Evolutionary conservation across 2,888 invertebrate species (phyloP), one percentile per base, ranked within the genome.

Genomic region (Aspidiotus destructor): DNA sequence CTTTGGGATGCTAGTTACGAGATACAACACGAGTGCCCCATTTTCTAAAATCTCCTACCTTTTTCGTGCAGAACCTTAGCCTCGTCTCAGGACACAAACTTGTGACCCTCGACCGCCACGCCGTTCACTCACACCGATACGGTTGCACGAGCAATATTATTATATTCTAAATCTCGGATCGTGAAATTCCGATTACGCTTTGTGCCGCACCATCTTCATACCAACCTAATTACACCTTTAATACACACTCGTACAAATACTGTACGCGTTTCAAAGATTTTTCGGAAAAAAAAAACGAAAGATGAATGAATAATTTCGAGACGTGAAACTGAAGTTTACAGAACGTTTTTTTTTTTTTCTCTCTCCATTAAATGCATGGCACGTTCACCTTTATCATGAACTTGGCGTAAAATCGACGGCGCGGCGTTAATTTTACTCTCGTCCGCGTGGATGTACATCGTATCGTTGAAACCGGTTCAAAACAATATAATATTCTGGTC

Each of bases 391-490:
- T 63, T 53, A 54, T 63, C 63, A 53, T 63, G 63, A 63, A 63
- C 63, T 63, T 63, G 63, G 63, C 53, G 53, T 48, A 63, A n/a
- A 41, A 48, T 8, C n/a, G 40, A 40, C 52, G 48, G 44, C 44
- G 52, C 44, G 48, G 52, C 52, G 48, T 63, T 48, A 63, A 63
- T 63, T 63, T 63, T 63, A 63, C 63, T 63, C 63, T 63, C 63
- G 28, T 63, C 63, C 53, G 62, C 28, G n/a, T 48, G 28, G 17
- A 48, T 54, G 63, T 53, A 53, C 17, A 28, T 28, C 28, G 28
- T 28, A 28, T 28, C 28, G 28, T 28, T 28, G 41, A 63, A 63
- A 63, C 63, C 63, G 63, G 63, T 63, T 63, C 63, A 63, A 63
- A 63, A 63, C 63, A 63, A 63, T 63, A 63, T 48, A 48, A 48